A percentile compares a stretch with the other conserved stretches of the same genome.
phyloP scores from a whole-genome alignment of 2,888 invertebrate genomes.

The Pollenia labialis region DNA sequence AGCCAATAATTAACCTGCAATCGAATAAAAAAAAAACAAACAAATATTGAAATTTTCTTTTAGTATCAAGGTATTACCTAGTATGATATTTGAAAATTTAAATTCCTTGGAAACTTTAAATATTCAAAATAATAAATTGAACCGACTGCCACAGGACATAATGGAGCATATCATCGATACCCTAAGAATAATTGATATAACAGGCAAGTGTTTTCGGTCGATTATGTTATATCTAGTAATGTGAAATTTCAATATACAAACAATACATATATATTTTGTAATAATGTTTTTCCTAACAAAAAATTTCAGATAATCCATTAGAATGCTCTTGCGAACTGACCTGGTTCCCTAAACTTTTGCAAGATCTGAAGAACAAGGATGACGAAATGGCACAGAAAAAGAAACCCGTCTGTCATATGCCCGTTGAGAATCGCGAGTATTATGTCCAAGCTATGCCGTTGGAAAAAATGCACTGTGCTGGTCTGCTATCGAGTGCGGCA shows the following conservation, averaged over 20 bases:
- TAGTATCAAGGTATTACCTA: conserved; percentile 92
- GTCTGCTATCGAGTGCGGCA: conserved; percentile 85
- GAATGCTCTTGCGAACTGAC: conserved; percentile 94
- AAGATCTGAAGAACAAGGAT: conserved; percentile 91
- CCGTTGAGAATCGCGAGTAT: conserved; percentile 92
- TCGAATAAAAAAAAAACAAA: conserved; percentile 36
- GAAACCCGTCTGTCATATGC: conserved; percentile 92
- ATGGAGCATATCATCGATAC: conserved; percentile 96
- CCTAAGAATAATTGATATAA: conserved; percentile 93
- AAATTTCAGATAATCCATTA: conserved; percentile 91
- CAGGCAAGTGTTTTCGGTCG: conserved; percentile 86
- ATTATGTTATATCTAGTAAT: too few relatives aligned
- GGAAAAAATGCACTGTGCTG: conserved; percentile 92
- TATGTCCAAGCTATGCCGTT: conserved; percentile 92
- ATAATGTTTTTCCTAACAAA: neutral
- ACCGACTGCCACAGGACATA: conserved; percentile 92
- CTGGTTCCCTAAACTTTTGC: conserved; percentile 94
- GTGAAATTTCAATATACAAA: too few relatives aligned
- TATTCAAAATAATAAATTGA: conserved; percentile 94
- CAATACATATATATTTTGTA: too few relatives aligned
- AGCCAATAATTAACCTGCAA: conserved; percentile 27
- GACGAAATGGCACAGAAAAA: conserved; percentile 96
- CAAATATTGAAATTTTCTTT: conserved; percentile 66
- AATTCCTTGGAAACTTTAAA: conserved; percentile 95
- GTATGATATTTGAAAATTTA: conserved; percentile 93